Evolutionary conservation across 2,113 vertebrate genomes (phyloP), one percentile per base, ranked within the genome.

Genomic region (Mellivora capensis): DNA sequence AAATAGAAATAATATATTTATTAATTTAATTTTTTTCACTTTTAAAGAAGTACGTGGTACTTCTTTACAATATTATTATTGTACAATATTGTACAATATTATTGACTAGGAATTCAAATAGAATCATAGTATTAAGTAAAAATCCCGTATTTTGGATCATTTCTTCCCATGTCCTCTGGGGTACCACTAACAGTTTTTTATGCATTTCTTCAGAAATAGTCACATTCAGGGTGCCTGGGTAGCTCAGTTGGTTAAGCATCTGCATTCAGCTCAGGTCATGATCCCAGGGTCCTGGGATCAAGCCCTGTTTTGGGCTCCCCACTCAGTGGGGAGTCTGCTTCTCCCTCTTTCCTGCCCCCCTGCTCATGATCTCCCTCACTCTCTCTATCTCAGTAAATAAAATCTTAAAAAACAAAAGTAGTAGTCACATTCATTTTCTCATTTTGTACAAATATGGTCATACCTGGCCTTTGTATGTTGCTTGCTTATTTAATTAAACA

Each of bases 61-160:
- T n/a, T n/a, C n/a, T n/a, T n/a, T n/a, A n/a, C n/a, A n/a, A n/a
- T n/a, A n/a, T n/a, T n/a, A n/a, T n/a, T n/a, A n/a, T n/a, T n/a
- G n/a, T n/a, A n/a, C n/a, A n/a, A n/a, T n/a, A n/a, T n/a, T n/a
- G n/a, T n/a, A n/a, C n/a, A n/a, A n/a, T n/a, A n/a, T 80, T 72
- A 72, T 52, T 91, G 44, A 17, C 77, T 91, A 91, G n/a, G 9
- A 83, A 85, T 95, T 93, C 42, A 79, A 34, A 80, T 80, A 76
- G 74, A 96, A 52, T 86, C 47, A 74, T 91, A 37, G n/a, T 76
- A 49, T 72, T 80, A 88, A 85, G 34, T 95, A 64, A 93, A 93
- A 90, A 61, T 18, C 7, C 4, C 29, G 18, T 21, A 0, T 42
- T 59, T 93, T 96, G 87, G 21, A 87, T 64, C 17, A 87, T 34